Evolutionary conservation across 2,113 vertebrate genomes (phyloP).

Genomic region (Dendropsophus ebraccatus): DNA sequence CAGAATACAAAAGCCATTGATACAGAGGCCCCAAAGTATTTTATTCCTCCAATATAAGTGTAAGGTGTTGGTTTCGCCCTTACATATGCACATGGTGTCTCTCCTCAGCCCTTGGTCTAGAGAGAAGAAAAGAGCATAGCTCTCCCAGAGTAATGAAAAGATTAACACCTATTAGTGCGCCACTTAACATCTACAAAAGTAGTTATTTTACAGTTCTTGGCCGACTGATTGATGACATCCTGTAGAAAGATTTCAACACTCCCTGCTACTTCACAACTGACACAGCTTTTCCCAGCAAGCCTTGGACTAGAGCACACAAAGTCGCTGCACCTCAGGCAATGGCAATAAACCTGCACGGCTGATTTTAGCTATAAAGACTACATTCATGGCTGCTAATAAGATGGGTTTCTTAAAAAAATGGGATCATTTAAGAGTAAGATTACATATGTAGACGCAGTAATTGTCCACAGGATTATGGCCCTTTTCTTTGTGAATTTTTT

Average conservation of each 20-base stretch:
- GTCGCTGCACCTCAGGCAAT: neutral
- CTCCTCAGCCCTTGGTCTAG: constrained; percentile 1
- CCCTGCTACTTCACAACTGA: neutral
- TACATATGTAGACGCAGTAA: too few species aligned
- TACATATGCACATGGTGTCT: neutral
- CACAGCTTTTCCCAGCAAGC: neutral
- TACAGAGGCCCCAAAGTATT: neutral
- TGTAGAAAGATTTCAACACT: constrained; percentile 34
- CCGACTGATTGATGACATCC: constrained; percentile 47
- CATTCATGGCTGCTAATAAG: neutral
- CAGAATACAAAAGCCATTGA: neutral
- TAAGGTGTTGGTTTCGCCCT: constrained; percentile 1
- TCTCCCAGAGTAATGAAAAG: constrained; percentile 34
- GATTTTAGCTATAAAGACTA: neutral
- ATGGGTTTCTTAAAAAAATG: neutral
- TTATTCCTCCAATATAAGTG: neutral
- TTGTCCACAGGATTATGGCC: too few species aligned
- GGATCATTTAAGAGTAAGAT: too few species aligned
- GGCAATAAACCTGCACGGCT: neutral
- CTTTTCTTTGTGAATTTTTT: too few species aligned
- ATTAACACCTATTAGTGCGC: constrained; percentile 50
- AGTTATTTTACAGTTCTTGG: constrained; percentile 53
- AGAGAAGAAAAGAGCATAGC: neutral
- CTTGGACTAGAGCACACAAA: neutral
- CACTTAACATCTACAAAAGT: constrained; percentile 52